A percentile compares a stretch with the other conserved stretches of the same genome.
phyloP scores from a whole-genome alignment of 2,113 vertebrate species.

The Delphinus delphis region DNA sequence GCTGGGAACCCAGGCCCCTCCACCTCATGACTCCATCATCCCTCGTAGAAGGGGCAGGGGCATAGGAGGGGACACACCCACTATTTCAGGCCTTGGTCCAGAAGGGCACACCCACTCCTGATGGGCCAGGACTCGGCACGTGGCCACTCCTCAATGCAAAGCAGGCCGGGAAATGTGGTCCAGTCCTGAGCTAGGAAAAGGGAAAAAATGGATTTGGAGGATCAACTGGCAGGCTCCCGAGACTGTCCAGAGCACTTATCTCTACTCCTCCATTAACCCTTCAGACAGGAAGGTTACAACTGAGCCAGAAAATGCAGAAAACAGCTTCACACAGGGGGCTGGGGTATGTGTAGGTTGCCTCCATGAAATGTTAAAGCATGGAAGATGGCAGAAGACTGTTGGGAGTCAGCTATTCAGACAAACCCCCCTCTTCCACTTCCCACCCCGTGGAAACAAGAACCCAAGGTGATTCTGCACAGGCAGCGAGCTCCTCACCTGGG shows the following conservation, averaged over 20 bases:
- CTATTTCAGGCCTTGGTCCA: too few relatives aligned
- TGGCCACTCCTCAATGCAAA: neutral
- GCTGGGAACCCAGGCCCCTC: neutral
- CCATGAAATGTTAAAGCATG: neutral
- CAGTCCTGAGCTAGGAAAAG: neutral
- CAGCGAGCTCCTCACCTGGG: accelerated
- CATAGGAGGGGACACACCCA: accelerated
- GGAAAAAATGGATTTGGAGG: neutral
- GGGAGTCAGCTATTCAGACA: neutral
- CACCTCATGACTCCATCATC: neutral
- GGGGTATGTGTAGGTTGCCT: neutral
- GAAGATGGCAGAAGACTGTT: neutral
- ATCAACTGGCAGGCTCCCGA: neutral
- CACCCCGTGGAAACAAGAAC: neutral
- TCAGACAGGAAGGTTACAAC: neutral
- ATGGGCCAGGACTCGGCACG: accelerated
- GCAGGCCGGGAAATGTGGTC: neutral
- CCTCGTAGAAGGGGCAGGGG: neutral
- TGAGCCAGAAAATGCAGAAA: neutral
- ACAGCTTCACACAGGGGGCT: neutral
- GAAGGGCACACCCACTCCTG: too few relatives aligned
- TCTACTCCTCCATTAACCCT: neutral
- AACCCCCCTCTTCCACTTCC: neutral
- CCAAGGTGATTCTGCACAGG: neutral
- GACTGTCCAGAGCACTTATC: neutral